Evolutionary conservation across 2,797 vertebrate species (phyloP).

Genomic region (Sciaenops ocellatus): DNA sequence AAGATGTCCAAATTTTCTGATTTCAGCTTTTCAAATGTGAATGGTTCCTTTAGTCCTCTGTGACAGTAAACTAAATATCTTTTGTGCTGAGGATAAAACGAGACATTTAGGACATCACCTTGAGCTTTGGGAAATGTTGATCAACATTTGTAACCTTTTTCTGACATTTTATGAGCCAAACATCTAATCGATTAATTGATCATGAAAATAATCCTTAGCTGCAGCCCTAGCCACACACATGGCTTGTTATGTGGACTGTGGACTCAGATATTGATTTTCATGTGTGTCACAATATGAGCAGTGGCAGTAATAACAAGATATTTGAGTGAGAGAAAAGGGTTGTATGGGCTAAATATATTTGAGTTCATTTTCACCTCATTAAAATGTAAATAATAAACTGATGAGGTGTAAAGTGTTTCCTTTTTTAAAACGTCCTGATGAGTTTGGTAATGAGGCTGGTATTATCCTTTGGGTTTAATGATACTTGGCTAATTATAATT

Average conservation of each 20-base stretch:
- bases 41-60: no score
- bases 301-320: background rate
- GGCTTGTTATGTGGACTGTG: slow-evolving; percentile 7
- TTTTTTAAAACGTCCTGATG: slow-evolving; percentile 52
- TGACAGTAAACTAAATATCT: no score
- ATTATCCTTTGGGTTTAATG: slow-evolving; percentile 69
- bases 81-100: no score
- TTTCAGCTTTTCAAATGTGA: no score
- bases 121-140: no score
- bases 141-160: no score
- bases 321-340: slow-evolving; percentile 27
- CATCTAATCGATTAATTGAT: no score
- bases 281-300: slow-evolving; percentile 10
- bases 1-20: no score
- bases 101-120: no score
- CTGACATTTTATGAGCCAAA: no score
- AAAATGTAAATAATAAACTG: slow-evolving; percentile 63
- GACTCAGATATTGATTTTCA: slow-evolving; percentile 32
- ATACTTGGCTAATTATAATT: slow-evolving; percentile 70
- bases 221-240: background rate
- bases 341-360: slow-evolving; percentile 21
- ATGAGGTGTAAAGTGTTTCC: slow-evolving; percentile 62
- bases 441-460: slow-evolving; percentile 53
- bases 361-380: slow-evolving; percentile 51
- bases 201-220: no score